Evolutionary conservation across 1,140 invertebrate species (phyloP).

Genomic region (Amphibalanus amphitrite): DNA sequence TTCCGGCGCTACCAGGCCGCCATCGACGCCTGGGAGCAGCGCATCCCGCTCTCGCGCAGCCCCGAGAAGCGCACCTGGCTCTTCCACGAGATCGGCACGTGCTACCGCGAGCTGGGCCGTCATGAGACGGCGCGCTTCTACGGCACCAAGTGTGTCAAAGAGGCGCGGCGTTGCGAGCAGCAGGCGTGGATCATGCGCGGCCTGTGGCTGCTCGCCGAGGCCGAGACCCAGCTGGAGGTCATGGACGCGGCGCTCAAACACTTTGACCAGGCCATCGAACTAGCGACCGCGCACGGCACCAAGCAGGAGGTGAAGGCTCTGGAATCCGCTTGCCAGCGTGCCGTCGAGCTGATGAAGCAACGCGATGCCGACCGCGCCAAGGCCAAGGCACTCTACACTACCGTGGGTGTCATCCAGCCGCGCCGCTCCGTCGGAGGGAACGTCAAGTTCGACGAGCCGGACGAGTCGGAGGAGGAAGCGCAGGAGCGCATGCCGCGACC

Average conservation of each 20-base stretch:
- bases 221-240: background rate
- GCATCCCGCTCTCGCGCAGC: background rate
- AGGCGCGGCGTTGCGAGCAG: background rate
- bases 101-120: background rate
- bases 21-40: background rate
- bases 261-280: background rate
- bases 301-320: background rate
- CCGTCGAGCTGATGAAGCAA: background rate
- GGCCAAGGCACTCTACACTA: background rate
- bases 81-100: constrained; percentile 1
- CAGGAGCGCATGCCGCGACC: background rate
- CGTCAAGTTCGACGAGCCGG: background rate
- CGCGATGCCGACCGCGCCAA: background rate
- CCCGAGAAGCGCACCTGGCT: background rate
- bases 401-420: background rate
- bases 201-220: background rate
- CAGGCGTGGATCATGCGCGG: background rate
- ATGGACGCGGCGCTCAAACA: background rate
- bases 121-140: background rate
- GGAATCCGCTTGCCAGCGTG: background rate
- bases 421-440: background rate
- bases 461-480: background rate
- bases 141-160: background rate
- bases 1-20: background rate
- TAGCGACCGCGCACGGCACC: background rate